Base-by-base conservation (phyloP, 2,888 invertebrate genomes). In the Phragmatobia fuliginosa region DNA sequence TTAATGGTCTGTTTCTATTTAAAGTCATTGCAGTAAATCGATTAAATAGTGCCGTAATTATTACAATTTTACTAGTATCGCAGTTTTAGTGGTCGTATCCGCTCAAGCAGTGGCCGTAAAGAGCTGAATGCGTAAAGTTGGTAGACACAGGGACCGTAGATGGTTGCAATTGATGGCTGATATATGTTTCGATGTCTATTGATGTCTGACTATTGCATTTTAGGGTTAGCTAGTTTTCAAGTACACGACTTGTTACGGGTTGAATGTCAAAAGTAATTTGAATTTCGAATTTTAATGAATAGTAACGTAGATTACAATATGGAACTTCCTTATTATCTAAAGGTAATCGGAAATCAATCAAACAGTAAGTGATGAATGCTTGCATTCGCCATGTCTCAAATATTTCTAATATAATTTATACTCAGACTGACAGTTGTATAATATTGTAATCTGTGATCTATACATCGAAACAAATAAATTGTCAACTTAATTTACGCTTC, bases 81-180 rank as follows among this genome's bases (percentile, higher is more conserved):
- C 45, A 78, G 81, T 81, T 83, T 85, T 77, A 80, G 83, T 85
- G 77, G 79, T 77, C 77, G 69, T 79, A 75, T 62, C 64, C 72
- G 76, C 69, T 68, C 75, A 72, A 71, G 72, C 75, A 75, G 76
- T 76, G 77, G 76, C 76, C 73, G 73, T 84, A 81, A 85, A 83
- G 79, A 75, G 73, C 71, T 82, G 83, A 85, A 83, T 85, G 82
- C 78, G 77, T 80, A 85, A 87, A 87, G 81, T 87, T 87, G 70
- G 76, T 77, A 87, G 87, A 85, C 87, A 64, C 63, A 62, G 67
- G 25, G 67, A 56, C 31, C 28, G 52, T 52, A 41, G 65, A 71
- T 45, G 67, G 61, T 67, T 63, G 60, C 64, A 58, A 71, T 64
- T 67, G 66, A 81, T 70, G 70, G 58, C 64, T 79, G 72, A 70